phyloP scores from a whole-genome alignment of 2,113 vertebrate species.

The Hypomesus transpacificus region DNA sequence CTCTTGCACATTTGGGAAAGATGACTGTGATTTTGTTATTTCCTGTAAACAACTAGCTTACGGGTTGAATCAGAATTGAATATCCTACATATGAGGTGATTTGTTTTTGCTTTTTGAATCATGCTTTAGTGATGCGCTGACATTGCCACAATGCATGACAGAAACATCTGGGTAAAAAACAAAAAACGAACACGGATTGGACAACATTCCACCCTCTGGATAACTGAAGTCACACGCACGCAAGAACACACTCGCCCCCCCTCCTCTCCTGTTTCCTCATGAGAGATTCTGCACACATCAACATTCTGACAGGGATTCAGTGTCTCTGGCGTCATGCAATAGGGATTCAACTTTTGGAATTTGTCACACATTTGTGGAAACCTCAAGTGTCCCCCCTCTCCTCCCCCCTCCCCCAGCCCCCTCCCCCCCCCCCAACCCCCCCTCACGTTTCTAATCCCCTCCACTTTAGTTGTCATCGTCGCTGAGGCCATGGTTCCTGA shows the following conservation, averaged over 20 bases:
- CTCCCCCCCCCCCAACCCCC: slow-evolving; percentile 24
- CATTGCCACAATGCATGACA: no score
- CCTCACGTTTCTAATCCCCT: slow-evolving; percentile 42
- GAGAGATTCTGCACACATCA: slow-evolving; percentile 47
- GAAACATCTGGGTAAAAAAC: no score
- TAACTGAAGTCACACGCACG: no score
- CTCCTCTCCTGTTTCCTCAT: slow-evolving; percentile 43
- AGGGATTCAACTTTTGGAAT: slow-evolving; percentile 50
- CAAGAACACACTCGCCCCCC: background rate
- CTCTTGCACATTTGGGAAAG: no score
- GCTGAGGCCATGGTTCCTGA: slow-evolving; percentile 6
- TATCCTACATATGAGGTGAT: no score
- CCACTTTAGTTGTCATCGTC: slow-evolving; percentile 37
- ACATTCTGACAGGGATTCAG: slow-evolving; percentile 25
- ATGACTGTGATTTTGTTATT: no score
- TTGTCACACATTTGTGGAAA: slow-evolving; percentile 48
- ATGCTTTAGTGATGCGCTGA: no score
- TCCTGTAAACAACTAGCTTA: no score
- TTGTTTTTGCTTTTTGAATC: no score
- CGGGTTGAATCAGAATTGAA: no score
- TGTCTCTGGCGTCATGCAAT: slow-evolving; percentile 31
- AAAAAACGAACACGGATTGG: no score
- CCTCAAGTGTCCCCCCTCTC: slow-evolving; percentile 36
- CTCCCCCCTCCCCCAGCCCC: slow-evolving; percentile 11
- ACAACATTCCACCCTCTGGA: no score